Percentiles rank a stretch among this genome's conserved stretches.
phyloP scores from a whole-genome alignment of 2,113 vertebrate species.

The Alligator sinensis region DNA sequence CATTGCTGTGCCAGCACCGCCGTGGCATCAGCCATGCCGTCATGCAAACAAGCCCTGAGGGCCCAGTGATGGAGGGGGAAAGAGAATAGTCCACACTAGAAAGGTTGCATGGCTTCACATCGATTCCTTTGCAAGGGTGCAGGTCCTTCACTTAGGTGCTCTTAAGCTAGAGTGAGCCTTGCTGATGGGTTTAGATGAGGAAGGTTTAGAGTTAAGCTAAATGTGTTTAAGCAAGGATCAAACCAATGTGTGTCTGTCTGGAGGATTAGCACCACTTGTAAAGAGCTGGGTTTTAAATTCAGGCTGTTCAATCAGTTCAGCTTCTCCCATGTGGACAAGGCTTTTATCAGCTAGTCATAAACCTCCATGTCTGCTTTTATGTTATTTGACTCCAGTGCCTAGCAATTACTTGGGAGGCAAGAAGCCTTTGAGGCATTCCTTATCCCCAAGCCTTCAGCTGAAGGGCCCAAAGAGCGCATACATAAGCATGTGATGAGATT shows the following conservation, averaged over 20 bases:
- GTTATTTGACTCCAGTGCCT: background rate
- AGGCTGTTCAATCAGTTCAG: background rate
- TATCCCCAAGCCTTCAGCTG: background rate
- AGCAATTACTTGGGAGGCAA: background rate
- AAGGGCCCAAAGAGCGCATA: background rate
- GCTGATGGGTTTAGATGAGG: background rate
- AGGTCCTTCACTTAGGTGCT: background rate
- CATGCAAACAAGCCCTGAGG: background rate
- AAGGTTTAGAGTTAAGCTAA: background rate
- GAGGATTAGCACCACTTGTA: background rate
- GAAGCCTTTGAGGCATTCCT: background rate
- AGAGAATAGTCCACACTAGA: too few relatives aligned
- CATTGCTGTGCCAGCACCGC: too few relatives aligned
- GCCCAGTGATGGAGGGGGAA: background rate
- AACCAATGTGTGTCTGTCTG: background rate
- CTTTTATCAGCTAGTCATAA: background rate
- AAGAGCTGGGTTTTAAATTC: background rate
- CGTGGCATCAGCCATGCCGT: too few relatives aligned
- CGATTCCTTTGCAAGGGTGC: background rate
- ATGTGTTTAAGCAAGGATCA: background rate
- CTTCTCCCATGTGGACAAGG: background rate
- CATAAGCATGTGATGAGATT: background rate
- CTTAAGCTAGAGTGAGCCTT: too few relatives aligned
- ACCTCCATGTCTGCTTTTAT: background rate
- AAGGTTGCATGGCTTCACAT: background rate